Percentiles rank a stretch among this genome's conserved stretches.
Conservation (phyloP, 2,888 invertebrate genomes). For the Cordilura impudica region DNA sequence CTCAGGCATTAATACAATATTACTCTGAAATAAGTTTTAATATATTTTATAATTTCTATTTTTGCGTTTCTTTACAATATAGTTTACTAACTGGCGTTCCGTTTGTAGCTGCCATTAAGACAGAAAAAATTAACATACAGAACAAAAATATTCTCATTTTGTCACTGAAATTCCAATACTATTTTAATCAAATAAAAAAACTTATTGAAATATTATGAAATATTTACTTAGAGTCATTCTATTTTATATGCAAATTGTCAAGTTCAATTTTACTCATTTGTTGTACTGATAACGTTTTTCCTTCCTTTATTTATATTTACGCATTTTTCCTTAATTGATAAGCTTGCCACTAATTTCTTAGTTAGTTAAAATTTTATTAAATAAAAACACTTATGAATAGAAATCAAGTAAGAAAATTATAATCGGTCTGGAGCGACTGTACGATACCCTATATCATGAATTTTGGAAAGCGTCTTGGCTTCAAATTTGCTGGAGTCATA, state of each 20-base stretch:
- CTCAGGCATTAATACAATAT: constrained; percentile 51
- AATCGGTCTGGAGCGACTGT: too few relatives aligned
- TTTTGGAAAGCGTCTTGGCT: too few relatives aligned
- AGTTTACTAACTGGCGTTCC: constrained; percentile 12
- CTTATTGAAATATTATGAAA: constrained; percentile 44
- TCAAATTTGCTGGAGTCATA: too few relatives aligned
- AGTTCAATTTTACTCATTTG: constrained; percentile 24
- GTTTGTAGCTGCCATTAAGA: not conserved
- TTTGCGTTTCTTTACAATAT: not conserved
- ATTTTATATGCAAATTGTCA: constrained; percentile 39
- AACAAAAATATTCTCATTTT: constrained; percentile 18
- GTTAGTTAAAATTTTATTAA: not conserved
- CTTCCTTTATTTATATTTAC: not conserved
- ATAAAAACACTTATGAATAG: too few relatives aligned
- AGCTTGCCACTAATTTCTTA: not conserved
- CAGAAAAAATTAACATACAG: not conserved
- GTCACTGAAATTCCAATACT: constrained; percentile 17
- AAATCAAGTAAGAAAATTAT: too few relatives aligned
- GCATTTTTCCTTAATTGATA: constrained; percentile 37
- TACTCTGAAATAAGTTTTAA: constrained; percentile 21
- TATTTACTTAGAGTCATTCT: not conserved
- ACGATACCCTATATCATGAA: too few relatives aligned
- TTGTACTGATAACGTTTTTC: constrained; percentile 12
- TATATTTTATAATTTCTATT: not conserved
- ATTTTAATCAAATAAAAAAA: constrained; percentile 32